A percentile compares a stretch with the other conserved stretches of the same genome.
These are phyloP conservation scores for Lepidostoma basale DNA, from an alignment of 1,140 invertebrate species.

Conservation along the genomic window DNA sequence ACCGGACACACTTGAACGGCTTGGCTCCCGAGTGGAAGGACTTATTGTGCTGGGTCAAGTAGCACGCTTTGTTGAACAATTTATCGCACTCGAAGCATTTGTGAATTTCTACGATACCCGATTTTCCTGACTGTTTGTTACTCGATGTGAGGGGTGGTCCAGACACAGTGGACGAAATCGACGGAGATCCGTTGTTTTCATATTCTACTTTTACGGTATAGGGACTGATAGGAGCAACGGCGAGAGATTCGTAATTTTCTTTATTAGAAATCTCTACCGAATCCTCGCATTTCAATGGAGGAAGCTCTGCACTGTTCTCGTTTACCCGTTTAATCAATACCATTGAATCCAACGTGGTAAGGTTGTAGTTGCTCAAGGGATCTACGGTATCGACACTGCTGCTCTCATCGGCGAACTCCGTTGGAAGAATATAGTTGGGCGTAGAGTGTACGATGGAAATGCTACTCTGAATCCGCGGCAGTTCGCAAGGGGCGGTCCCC, in stretches of 20 bases:
- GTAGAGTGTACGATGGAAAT: constrained; percentile 49
- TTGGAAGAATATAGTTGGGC: constrained; percentile 8
- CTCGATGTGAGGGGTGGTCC: constrained; percentile 55
- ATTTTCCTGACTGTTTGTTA: constrained; percentile 54
- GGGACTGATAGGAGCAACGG: constrained; percentile 59
- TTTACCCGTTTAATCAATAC: constrained; percentile 6
- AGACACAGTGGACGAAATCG: constrained; percentile 54
- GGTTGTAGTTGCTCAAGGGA: constrained; percentile 48
- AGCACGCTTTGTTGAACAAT: constrained; percentile 84
- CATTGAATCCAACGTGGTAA: constrained; percentile 30
- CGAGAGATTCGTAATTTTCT: constrained; percentile 59
- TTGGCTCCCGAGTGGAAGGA: constrained; percentile 86
- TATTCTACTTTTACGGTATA: constrained; percentile 56
- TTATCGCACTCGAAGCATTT: constrained; percentile 86
- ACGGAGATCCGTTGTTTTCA: constrained; percentile 53
- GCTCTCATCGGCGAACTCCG: constrained; percentile 37
- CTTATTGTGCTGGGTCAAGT: constrained; percentile 88
- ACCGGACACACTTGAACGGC: constrained; percentile 82
- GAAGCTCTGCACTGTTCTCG: background rate
- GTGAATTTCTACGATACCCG: constrained; percentile 57
- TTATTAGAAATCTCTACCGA: constrained; percentile 54
- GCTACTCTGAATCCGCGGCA: constrained; percentile 58
- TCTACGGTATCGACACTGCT: constrained; percentile 45
- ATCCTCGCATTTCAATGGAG: constrained; percentile 46
- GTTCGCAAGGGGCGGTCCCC: constrained; percentile 69